Percentiles rank a stretch among this genome's conserved stretches.
Conservation (phyloP, 2,113 vertebrate species). For the Glareola pratincola region DNA sequence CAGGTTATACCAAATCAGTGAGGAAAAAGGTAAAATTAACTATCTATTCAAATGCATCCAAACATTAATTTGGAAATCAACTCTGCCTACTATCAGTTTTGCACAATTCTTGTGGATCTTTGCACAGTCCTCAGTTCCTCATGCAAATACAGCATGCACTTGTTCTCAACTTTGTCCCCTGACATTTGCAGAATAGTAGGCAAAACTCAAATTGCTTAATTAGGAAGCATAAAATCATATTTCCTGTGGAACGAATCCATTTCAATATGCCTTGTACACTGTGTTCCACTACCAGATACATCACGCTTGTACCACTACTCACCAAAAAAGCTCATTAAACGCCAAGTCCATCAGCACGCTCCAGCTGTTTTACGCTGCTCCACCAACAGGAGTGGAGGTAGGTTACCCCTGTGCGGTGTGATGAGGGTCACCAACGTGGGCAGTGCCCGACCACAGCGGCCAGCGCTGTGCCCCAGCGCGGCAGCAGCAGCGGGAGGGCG, state of each 20-base stretch:
- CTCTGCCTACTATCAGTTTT: neutral
- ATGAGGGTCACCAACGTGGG: neutral
- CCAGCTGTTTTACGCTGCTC: neutral
- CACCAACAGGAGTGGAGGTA: neutral
- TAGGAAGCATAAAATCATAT: constrained; percentile 20
- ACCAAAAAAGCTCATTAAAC: neutral
- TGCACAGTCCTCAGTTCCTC: neutral
- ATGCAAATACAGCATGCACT: neutral
- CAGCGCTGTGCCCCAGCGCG: neutral
- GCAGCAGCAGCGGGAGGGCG: neutral
- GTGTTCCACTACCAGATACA: neutral
- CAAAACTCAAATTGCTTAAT: constrained; percentile 38
- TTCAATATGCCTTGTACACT: neutral
- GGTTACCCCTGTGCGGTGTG: neutral
- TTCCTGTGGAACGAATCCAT: neutral
- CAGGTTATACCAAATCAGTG: neutral
- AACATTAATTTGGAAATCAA: neutral
- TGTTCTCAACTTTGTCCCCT: neutral
- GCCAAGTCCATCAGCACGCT: neutral
- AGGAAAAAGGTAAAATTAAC: neutral
- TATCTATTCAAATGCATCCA: neutral
- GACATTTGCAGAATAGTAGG: neutral
- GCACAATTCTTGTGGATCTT: neutral
- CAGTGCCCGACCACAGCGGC: rapidly evolving
- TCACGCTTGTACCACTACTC: neutral